Conservation (phyloP, 2,113 vertebrate genomes). For the Ariopsis seemanni region DNA sequence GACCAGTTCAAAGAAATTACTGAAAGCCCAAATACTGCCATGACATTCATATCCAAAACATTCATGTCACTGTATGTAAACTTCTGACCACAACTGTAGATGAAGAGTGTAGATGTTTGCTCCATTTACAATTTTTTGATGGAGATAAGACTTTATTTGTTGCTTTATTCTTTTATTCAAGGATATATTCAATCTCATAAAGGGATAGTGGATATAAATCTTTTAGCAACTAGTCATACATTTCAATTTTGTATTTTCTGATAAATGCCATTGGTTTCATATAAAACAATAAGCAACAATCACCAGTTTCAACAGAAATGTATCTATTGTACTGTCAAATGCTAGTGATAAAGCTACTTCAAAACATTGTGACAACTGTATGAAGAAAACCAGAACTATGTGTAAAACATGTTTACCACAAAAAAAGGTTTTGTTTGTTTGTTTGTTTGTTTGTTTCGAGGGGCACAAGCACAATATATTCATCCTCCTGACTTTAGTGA, state of each 20-base stretch:
- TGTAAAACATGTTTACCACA: slow-evolving; percentile 1
- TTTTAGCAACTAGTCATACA: not conserved
- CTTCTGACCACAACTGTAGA: too few relatives aligned
- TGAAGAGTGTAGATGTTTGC: not conserved
- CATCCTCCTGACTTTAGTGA: not conserved
- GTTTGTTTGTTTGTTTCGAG: not conserved
- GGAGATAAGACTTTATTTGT: not conserved
- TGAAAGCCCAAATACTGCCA: too few relatives aligned
- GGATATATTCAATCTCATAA: not conserved
- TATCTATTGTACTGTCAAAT: not conserved
- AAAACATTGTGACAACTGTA: slow-evolving; percentile 9
- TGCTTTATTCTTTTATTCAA: not conserved
- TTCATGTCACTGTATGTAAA: too few relatives aligned
- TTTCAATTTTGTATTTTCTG: not conserved
- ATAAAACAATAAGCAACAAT: not conserved
- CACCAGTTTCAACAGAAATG: not conserved
- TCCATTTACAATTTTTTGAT: not conserved
- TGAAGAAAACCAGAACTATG: not conserved
- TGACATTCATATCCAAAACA: too few relatives aligned
- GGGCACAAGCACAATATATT: not conserved
- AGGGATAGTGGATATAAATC: not conserved
- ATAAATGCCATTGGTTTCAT: not conserved
- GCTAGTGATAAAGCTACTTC: not conserved
- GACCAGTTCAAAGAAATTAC: too few relatives aligned
- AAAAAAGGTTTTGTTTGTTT: not conserved